phyloP scores from a whole-genome alignment of 1,140 invertebrate genomes.

The Leptoteleia sp. region DNA sequence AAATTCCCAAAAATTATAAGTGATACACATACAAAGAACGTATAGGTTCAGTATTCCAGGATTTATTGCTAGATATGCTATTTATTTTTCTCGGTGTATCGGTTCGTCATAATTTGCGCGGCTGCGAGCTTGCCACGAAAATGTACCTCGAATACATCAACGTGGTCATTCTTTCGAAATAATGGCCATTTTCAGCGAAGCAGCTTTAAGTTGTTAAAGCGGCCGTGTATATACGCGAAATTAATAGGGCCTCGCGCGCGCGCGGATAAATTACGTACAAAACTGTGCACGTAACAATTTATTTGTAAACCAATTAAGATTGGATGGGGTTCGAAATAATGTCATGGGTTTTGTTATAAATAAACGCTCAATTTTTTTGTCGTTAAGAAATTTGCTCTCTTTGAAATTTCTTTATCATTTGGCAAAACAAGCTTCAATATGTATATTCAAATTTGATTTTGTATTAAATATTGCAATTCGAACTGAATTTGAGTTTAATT shows the following conservation, averaged over 20 bases:
- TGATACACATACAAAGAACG: too few relatives aligned
- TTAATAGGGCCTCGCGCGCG: neutral
- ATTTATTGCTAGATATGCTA: too few relatives aligned
- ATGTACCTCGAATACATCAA: slow-evolving; percentile 43
- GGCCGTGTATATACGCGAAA: slow-evolving; percentile 8
- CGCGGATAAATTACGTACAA: slow-evolving; percentile 14
- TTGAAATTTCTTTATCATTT: too few relatives aligned
- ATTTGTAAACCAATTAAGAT: slow-evolving; percentile 13
- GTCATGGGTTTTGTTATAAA: slow-evolving; percentile 1
- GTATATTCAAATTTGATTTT: too few relatives aligned
- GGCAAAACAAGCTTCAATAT: too few relatives aligned
- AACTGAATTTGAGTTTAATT: too few relatives aligned
- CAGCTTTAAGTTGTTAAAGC: slow-evolving; percentile 13
- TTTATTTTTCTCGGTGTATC: too few relatives aligned
- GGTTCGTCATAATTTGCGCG: slow-evolving; percentile 38
- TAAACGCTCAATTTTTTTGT: too few relatives aligned
- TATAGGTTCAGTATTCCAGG: too few relatives aligned
- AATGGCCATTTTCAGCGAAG: slow-evolving; percentile 19
- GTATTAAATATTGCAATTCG: too few relatives aligned
- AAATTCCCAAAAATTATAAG: too few relatives aligned
- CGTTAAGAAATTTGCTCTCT: too few relatives aligned
- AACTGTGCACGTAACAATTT: slow-evolving; percentile 22
- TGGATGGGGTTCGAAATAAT: slow-evolving; percentile 1
- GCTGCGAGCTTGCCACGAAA: slow-evolving; percentile 1
- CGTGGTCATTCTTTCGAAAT: slow-evolving; percentile 28